Conservation (phyloP, 2,797 vertebrate species). For the Halcyon chelicuti region DNA sequence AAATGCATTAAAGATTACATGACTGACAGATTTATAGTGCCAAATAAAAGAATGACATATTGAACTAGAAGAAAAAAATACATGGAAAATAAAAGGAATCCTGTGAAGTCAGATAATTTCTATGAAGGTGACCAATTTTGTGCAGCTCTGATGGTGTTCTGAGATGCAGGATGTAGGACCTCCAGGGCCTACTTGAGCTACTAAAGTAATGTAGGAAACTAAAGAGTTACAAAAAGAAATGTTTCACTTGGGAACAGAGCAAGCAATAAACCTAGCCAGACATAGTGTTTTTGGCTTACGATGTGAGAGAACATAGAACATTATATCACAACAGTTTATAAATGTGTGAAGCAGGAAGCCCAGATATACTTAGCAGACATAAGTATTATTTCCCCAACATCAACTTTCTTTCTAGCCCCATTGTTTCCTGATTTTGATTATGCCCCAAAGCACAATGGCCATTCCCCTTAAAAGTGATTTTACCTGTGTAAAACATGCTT, state of each 20-base stretch:
- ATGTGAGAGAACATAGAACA: slow-evolving; percentile 35
- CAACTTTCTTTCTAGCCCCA: not conserved
- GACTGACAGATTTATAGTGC: not conserved
- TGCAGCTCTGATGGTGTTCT: not conserved
- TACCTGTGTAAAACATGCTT: not conserved
- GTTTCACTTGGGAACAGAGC: slow-evolving; percentile 22
- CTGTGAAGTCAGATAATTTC: not conserved
- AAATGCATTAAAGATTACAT: not conserved
- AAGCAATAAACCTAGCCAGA: slow-evolving; percentile 46
- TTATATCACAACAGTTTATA: slow-evolving; percentile 34
- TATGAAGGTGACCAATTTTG: not conserved
- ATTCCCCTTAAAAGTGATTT: not conserved
- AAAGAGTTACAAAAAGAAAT: slow-evolving; percentile 43
- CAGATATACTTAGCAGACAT: slow-evolving; percentile 16
- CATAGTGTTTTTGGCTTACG: not conserved
- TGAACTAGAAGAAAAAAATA: not conserved
- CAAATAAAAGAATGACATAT: not conserved
- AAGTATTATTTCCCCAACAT: slow-evolving; percentile 20
- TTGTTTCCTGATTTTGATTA: slow-evolving; percentile 45
- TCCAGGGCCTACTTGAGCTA: not conserved
- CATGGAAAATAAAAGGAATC: not conserved
- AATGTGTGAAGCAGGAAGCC: slow-evolving; percentile 58
- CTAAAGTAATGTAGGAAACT: slow-evolving; percentile 32
- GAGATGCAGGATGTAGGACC: not conserved
- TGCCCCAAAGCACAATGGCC: not conserved